Percentiles rank a stretch among this genome's conserved stretches.
phyloP scores from a whole-genome alignment of 2,888 invertebrate species.

The Noctua janthina region DNA sequence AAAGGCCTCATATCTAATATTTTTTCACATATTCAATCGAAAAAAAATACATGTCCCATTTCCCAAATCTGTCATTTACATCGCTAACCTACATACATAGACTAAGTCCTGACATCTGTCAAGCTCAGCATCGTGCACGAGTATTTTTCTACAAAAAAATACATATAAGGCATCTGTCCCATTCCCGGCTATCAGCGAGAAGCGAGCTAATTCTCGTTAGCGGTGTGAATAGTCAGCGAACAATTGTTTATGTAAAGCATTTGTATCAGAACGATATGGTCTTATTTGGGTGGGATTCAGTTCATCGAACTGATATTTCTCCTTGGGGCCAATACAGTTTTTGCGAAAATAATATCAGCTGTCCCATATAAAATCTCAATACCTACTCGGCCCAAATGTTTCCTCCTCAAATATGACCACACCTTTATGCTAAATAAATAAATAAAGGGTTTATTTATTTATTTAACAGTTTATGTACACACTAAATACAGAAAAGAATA shows the following conservation, averaged over 20 bases:
- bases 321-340: neutral
- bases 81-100: conserved; percentile 8
- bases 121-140: conserved; percentile 15
- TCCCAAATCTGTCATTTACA: conserved; percentile 39
- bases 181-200: neutral
- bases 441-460: too few species aligned
- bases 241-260: neutral
- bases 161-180: neutral
- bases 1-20: neutral
- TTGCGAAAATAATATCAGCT: too few species aligned
- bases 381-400: too few species aligned
- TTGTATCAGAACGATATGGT: neutral
- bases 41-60: neutral
- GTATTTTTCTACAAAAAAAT: conserved; percentile 3
- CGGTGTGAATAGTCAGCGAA: neutral
- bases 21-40: neutral
- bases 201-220: neutral
- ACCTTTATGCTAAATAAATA: too few species aligned
- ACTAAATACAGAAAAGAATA: too few species aligned
- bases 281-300: neutral
- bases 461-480: too few species aligned
- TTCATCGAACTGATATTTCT: neutral
- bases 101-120: conserved; percentile 31
- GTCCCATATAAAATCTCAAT: too few species aligned
- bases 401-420: too few species aligned